Conservation (phyloP, 1,140 invertebrate species). For the Drosophila watanabei region DNA sequence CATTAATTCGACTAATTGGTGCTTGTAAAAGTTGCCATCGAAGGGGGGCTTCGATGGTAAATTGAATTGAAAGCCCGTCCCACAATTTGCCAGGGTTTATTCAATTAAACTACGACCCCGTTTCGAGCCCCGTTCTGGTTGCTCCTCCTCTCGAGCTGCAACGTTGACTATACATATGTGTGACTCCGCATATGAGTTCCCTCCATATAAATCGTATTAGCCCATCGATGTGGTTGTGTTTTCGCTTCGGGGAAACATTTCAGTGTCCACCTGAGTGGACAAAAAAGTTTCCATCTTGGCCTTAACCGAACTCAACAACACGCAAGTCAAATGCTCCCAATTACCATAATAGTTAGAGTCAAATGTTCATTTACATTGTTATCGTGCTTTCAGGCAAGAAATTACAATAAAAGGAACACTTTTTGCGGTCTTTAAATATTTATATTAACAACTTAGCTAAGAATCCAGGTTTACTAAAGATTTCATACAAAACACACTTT, state of each 20-base stretch:
- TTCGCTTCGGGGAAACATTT: slow-evolving; percentile 12
- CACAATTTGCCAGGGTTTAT: slow-evolving; percentile 47
- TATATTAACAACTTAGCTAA: background rate
- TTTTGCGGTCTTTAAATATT: slow-evolving; percentile 1
- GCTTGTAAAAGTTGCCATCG: slow-evolving; percentile 42
- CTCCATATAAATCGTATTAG: slow-evolving; percentile 16
- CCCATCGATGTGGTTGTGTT: background rate
- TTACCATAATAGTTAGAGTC: slow-evolving; percentile 4
- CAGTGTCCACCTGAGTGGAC: slow-evolving; percentile 17
- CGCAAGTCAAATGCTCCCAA: background rate
- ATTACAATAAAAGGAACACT: background rate
- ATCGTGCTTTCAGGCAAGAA: slow-evolving; percentile 8
- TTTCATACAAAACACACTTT: background rate
- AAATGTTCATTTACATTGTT: slow-evolving; percentile 12
- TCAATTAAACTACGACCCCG: slow-evolving; percentile 49
- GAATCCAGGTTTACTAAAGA: background rate
- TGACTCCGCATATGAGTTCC: slow-evolving; percentile 9
- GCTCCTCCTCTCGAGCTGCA: slow-evolving; percentile 4
- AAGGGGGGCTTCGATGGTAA: slow-evolving; percentile 36
- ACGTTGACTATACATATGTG: background rate
- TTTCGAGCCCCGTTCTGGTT: slow-evolving; percentile 9
- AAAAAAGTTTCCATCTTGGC: slow-evolving; percentile 8
- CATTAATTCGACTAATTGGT: slow-evolving; percentile 63
- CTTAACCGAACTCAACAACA: slow-evolving; percentile 3
- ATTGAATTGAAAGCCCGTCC: slow-evolving; percentile 60